Evolutionary conservation across 2,888 invertebrate genomes (phyloP), one percentile per base, ranked within the genome.

Genomic region (Catocala fraxini): DNA sequence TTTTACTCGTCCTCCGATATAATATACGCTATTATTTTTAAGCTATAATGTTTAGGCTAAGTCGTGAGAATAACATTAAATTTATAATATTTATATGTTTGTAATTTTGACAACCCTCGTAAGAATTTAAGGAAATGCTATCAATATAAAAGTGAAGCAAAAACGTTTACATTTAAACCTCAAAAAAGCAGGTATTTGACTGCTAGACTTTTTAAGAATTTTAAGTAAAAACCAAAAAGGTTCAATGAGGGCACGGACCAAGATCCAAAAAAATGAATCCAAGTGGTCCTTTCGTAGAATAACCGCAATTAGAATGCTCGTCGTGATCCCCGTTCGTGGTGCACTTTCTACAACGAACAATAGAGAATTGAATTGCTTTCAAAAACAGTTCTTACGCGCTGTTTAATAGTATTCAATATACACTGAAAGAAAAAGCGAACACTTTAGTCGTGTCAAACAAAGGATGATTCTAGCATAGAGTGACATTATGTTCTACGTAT

Each of bases 271-370:
- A 63, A 45, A 4, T 48, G 33, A 39, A 39, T 51, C 52, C 58
- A 60, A 70, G 55, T 65, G 59, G 71, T 81, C 78, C 82, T 81
- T 81, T 75, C 69, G 74, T 73, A 73, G 73, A 78, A 80, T 65
- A 76, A 77, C 75, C 72, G 73, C 81, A 83, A 88, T 89, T 89
- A 89, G 82, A 87, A 89, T 90, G 83, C 87, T 78, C 61, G 80
- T 73, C 84, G 79, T 85, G 88, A 83, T 85, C 81, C 80, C 75
- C 65, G 80, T 77, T 75, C 78, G 81, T 82, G 82, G 80, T 84
- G 85, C 84, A 88, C 89, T 90, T 89, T 90, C 89, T 89, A 88
- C 76, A 71, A 49, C 73, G 69, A 85, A 88, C 87, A 87, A 89
- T 84, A 76, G 78, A 74, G 68, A 70, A 56, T 57, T n/a, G 34